Evolutionary conservation across 53 echinoderm and acorn worm genomes (phyloP), one percentile per base, ranked within the genome.

Genomic region (Holothuria scabra): DNA sequence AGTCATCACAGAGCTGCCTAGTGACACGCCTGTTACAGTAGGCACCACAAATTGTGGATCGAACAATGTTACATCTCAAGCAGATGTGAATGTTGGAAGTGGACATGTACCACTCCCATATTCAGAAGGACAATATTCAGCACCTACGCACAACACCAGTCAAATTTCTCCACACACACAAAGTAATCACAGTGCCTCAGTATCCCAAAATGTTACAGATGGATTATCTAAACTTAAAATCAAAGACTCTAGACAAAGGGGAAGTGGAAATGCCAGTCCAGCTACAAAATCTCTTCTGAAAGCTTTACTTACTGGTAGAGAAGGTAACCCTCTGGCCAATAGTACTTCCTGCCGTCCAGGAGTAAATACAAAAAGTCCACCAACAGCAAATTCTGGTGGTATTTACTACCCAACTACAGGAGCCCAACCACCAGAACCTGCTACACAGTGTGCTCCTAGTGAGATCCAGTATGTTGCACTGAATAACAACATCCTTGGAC

Each of bases 181-280:
- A 16, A 60, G 59, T 35, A 61, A 78, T 67, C 55, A 62, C 64
- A 52, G 30, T 4, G 28, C 79, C 30, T 38, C 82, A 23, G 65
- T 82, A 67, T 71, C 87, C 66, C 79, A 59, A 29, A 90, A 81
- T 38, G 97, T 97, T 2, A 97, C 97, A n/a, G 94, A 97, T 59
- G 72, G 93, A 25, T 92, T 97, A 62, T 97, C 97, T 20, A 92
- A 91, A 75, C 84, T 97, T 46, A 92, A 92, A 38, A 97, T 97
- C 23, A 88, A 90, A 67, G 97, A 97, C 79, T 65, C 75, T 30
- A 65, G 46, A 44, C 82, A 68, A 74, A 62, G 25, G 16, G 46
- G 63, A 58, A 52, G n/a, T 26, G 33, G 31, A 24, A 23, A 24
- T 48, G 28, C 48, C 29, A 56, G 58, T 23, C 56, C 67, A 72